Evolutionary conservation across 2,797 vertebrate genomes (phyloP).

Genomic region (Tolypeutes matacus): DNA sequence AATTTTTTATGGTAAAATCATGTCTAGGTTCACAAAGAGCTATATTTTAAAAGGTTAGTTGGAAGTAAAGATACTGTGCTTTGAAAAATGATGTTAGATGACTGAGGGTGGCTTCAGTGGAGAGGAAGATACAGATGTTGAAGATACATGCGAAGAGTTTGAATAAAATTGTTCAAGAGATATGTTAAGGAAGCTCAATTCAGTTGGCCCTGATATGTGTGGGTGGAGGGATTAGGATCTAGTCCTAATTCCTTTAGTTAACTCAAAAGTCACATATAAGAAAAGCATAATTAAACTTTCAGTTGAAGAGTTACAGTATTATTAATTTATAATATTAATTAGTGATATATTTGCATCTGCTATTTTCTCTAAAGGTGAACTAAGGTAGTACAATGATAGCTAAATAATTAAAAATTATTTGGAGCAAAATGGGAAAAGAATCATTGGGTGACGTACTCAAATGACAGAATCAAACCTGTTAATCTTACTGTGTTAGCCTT

Average conservation of each 20-base stretch:
- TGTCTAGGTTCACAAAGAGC: neutral
- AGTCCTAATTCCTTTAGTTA: neutral
- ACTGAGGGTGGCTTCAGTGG: no score
- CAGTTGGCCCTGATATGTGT: neutral
- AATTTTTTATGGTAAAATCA: neutral
- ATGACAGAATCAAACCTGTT: neutral
- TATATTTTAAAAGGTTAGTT: neutral
- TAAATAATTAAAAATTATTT: constrained; percentile 12
- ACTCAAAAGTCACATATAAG: neutral
- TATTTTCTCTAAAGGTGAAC: neutral
- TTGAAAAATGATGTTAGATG: neutral
- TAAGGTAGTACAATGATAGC: neutral
- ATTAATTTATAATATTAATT: constrained; percentile 1
- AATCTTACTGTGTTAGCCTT: neutral
- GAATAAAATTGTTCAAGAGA: neutral
- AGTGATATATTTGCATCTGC: neutral
- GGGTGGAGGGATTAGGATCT: neutral
- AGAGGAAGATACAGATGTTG: neutral
- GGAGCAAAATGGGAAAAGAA: neutral
- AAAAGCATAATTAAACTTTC: neutral
- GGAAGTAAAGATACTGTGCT: neutral
- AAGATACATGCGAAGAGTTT: no score
- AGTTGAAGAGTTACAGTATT: neutral
- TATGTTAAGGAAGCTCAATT: neutral
- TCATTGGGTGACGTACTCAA: neutral